These are phyloP conservation scores for Melanotaenia trifasciata DNA, from an alignment of 2,797 vertebrate genomes.

Conservation along the genomic window DNA sequence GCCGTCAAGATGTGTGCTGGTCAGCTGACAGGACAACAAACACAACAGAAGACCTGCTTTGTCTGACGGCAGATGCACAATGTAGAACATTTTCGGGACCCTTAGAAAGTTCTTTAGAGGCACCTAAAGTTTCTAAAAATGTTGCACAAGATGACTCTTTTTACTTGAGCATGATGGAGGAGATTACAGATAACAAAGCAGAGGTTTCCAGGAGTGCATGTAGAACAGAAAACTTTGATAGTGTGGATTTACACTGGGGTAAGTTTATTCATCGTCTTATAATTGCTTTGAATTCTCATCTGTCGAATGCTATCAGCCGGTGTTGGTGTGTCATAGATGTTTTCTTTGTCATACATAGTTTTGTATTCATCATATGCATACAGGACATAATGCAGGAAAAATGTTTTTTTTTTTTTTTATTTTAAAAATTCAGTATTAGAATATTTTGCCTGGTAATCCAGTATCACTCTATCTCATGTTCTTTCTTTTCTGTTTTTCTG, in stretches of 20 bases:
- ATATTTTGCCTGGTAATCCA: not conserved
- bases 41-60: not conserved
- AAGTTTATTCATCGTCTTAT: slow-evolving; percentile 23
- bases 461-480: not conserved
- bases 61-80: not conserved
- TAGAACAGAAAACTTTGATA: not conserved
- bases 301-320: not conserved
- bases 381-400: not conserved
- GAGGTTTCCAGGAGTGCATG: not conserved
- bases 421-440: not conserved
- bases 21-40: not conserved
- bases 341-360: no score
- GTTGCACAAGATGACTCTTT: not conserved
- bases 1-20: not conserved
- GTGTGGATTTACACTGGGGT: slow-evolving; percentile 32
- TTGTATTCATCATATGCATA: not conserved
- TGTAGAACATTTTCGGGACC: not conserved
- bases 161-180: not conserved
- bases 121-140: not conserved
- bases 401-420: not conserved
- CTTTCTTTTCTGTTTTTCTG: not conserved
- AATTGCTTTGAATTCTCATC: not conserved
- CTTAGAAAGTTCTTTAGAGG: not conserved
- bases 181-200: not conserved
- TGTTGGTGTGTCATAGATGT: not conserved